These are phyloP conservation scores for Perccottus glenii DNA, from an alignment of 2,113 vertebrate genomes.

Conservation along the genomic window DNA sequence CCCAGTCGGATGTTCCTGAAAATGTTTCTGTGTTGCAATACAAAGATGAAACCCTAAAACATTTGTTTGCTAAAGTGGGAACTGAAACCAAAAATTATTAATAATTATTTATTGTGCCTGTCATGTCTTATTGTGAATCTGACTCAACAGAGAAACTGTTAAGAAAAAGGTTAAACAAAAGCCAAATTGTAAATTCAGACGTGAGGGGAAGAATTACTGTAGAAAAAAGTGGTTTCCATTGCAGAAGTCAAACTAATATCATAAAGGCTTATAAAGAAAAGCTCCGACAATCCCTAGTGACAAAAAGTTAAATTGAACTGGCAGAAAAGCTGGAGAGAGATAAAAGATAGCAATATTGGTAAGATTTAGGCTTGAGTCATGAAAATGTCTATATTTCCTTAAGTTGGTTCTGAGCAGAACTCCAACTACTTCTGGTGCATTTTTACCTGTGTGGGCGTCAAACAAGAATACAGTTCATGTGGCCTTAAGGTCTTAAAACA, in stretches of 20 bases:
- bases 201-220: neutral
- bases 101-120: too few species aligned
- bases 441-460: constrained; percentile 9
- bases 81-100: too few species aligned
- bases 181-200: neutral
- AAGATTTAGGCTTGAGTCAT: constrained; percentile 7
- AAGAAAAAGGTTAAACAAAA: neutral
- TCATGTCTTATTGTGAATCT: too few species aligned
- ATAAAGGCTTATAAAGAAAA: constrained; percentile 31
- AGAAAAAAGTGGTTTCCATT: neutral
- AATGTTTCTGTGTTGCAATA: too few species aligned
- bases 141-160: too few species aligned
- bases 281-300: constrained; percentile 13
- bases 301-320: constrained; percentile 36
- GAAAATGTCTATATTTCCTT: neutral
- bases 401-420: constrained; percentile 5
- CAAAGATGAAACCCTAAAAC: too few species aligned
- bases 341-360: constrained; percentile 14
- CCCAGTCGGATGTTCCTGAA: too few species aligned
- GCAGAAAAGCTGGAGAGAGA: constrained; percentile 9
- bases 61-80: too few species aligned
- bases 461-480: neutral
- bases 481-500: constrained; percentile 18
- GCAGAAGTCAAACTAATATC: constrained; percentile 18
- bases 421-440: neutral